Conservation (phyloP, 1,140 invertebrate species). For the Gonioctena quinquepunctata region DNA sequence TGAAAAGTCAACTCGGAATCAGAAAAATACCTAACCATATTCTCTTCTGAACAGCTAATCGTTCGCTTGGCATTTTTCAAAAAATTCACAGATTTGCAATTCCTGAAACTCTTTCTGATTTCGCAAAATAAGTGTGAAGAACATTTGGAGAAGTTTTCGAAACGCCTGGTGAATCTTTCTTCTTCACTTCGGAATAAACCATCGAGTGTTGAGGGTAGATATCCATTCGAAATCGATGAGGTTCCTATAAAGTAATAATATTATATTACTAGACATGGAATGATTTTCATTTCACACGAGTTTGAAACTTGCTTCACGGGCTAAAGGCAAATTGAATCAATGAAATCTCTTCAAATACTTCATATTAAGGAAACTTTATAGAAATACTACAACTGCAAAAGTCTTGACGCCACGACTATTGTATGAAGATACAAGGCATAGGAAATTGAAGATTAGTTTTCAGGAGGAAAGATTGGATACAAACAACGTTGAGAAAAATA, state of each 20-base stretch:
- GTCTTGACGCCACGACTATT: too few relatives aligned
- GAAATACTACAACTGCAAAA: too few relatives aligned
- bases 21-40: conserved; percentile 21
- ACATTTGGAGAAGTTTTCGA: neutral
- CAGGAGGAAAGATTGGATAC: too few relatives aligned
- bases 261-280: too few relatives aligned
- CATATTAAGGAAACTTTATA: too few relatives aligned
- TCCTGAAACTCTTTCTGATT: conserved; percentile 7
- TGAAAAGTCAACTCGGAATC: conserved; percentile 21
- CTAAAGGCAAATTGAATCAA: too few relatives aligned
- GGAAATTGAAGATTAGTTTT: too few relatives aligned
- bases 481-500: too few relatives aligned
- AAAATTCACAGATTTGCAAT: conserved; percentile 14
- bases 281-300: too few relatives aligned
- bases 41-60: conserved; percentile 19
- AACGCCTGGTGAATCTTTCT: neutral
- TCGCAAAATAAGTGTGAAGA: neutral
- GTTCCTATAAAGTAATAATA: neutral
- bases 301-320: too few relatives aligned
- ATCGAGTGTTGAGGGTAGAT: neutral
- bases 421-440: too few relatives aligned
- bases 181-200: neutral
- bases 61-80: conserved; percentile 5
- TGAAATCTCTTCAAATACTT: too few relatives aligned
- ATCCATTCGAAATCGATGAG: neutral